Evolutionary conservation across 2,113 vertebrate species (phyloP).

Genomic region (Vireo altiloquus): DNA sequence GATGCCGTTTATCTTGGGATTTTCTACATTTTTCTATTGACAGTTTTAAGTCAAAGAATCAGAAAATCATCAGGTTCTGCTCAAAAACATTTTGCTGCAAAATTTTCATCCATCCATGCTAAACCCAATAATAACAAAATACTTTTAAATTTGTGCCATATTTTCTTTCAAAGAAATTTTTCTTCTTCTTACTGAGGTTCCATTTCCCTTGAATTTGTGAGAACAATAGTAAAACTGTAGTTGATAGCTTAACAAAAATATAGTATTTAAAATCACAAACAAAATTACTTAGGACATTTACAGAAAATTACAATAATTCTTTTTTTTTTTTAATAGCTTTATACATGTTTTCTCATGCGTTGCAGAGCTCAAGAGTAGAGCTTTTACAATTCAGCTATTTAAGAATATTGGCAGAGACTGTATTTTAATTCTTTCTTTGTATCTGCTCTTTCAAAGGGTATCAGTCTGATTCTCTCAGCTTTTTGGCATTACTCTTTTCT

Average conservation of each 20-base stretch:
- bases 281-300: not conserved
- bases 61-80: not conserved
- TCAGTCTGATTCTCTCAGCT: not conserved
- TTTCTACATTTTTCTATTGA: not conserved
- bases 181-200: not conserved
- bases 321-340: not conserved
- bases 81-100: not conserved
- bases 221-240: not conserved
- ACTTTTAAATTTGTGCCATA: not conserved
- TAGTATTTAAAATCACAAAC: not conserved
- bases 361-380: not conserved
- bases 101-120: not conserved
- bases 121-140: not conserved
- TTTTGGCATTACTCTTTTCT: not conserved
- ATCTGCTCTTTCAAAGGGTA: not conserved
- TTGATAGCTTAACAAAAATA: not conserved
- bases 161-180: not conserved
- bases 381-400: not conserved
- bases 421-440: not conserved
- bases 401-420: not conserved
- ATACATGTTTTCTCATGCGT: not conserved
- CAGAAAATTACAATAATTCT: not conserved
- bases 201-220: not conserved
- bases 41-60: not conserved
- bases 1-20: not conserved